These are phyloP conservation scores for Tenthredo mesomela DNA, from an alignment of 2,888 invertebrate species.

Conservation along the genomic window DNA sequence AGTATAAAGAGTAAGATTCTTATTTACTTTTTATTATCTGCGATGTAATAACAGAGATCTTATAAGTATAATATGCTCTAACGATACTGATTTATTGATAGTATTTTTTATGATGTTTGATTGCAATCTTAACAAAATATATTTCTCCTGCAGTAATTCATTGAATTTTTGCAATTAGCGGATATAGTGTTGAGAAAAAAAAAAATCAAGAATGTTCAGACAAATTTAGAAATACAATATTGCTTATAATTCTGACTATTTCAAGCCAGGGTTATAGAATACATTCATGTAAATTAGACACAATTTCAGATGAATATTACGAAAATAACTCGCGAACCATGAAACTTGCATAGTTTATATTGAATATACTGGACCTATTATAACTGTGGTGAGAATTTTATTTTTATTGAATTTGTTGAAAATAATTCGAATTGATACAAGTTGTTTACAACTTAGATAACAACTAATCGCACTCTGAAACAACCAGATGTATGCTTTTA, in stretches of 20 bases:
- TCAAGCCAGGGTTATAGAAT: not conserved
- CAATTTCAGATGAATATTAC: not conserved
- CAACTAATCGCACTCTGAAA: not conserved
- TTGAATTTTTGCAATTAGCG: not conserved
- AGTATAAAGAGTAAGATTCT: not conserved
- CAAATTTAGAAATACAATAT: not conserved
- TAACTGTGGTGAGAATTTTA: conserved; percentile 2
- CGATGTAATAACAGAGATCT: not conserved
- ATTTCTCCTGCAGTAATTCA: not conserved
- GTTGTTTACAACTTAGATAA: not conserved
- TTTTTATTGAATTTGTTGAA: not conserved
- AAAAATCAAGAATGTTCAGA: not conserved
- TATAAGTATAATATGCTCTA: not conserved
- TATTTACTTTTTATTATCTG: not conserved
- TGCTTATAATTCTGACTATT: not conserved
- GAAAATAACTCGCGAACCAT: not conserved
- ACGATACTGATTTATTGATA: not conserved
- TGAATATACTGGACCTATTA: not conserved
- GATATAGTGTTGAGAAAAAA: not conserved
- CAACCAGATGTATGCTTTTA: not conserved
- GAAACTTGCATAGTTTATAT: not conserved
- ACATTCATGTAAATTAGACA: not conserved
- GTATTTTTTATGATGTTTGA: not conserved
- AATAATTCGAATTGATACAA: not conserved
- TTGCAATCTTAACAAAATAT: not conserved